Evolutionary conservation across 2,797 vertebrate genomes (phyloP).

Genomic region (Epinephelus malabaricus): DNA sequence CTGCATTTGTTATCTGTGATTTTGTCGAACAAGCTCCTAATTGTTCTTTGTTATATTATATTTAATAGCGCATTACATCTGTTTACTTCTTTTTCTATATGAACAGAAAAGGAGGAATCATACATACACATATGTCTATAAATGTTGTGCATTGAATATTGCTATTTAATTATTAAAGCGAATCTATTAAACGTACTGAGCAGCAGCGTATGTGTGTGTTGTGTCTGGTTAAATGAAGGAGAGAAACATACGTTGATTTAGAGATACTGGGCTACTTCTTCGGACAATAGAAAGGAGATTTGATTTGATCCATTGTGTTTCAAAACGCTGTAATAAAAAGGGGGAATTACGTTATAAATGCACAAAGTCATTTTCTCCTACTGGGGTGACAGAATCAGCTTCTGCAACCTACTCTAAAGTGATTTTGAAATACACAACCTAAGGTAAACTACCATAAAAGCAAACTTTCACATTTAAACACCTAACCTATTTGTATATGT

Average conservation of each 20-base stretch:
- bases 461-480: neutral
- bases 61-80: slow-evolving; percentile 28
- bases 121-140: slow-evolving; percentile 38
- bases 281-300: neutral
- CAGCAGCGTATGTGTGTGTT: slow-evolving; percentile 16
- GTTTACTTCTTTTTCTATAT: slow-evolving; percentile 12
- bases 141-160: slow-evolving; percentile 70
- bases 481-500: neutral
- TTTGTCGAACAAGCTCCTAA: slow-evolving; percentile 21
- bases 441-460: neutral
- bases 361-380: neutral
- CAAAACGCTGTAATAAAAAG: neutral
- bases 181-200: slow-evolving; percentile 43
- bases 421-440: neutral
- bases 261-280: neutral
- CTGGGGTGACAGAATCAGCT: neutral
- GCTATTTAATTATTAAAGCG: slow-evolving; percentile 69
- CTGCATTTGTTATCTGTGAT: slow-evolving; percentile 52
- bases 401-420: neutral
- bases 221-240: neutral
- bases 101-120: slow-evolving; percentile 36
- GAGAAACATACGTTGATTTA: neutral
- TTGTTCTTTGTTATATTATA: slow-evolving; percentile 31
- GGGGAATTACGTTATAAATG: neutral
- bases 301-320: neutral